Evolutionary conservation across 2,888 invertebrate genomes (phyloP).

Genomic region (Acrobasis suavella): DNA sequence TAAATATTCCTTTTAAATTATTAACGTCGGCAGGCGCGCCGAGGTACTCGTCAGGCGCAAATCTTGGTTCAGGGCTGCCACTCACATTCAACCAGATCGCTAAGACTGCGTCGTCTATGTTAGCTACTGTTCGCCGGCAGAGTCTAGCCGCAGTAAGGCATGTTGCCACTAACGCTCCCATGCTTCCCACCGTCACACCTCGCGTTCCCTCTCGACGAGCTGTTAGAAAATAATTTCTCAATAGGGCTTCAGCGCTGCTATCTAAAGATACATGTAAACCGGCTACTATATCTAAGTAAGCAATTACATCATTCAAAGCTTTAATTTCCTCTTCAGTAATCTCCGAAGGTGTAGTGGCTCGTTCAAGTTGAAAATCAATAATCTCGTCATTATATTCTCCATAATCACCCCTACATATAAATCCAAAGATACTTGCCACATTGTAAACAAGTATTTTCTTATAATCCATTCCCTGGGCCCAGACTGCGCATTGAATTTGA

Average conservation of each 20-base stretch:
- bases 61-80: conserved; percentile 64
- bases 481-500: conserved; percentile 60
- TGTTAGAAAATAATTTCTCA: conserved; percentile 64
- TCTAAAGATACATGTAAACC: conserved; percentile 57
- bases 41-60: conserved; percentile 68
- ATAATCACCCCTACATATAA: conserved; percentile 62
- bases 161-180: conserved; percentile 56
- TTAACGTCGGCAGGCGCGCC: conserved; percentile 61
- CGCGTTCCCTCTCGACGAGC: conserved; percentile 62
- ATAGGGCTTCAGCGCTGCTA: conserved; percentile 49
- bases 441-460: conserved; percentile 62
- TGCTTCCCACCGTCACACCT: conserved; percentile 58
- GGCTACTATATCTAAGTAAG: conserved; percentile 61
- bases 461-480: conserved; percentile 70
- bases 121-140: conserved; percentile 58
- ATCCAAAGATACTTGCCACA: conserved; percentile 64
- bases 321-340: conserved; percentile 49
- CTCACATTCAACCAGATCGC: conserved; percentile 73
- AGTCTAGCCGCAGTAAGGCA: conserved; percentile 65
- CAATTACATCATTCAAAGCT: conserved; percentile 51
- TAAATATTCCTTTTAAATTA: conserved; percentile 56
- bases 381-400: conserved; percentile 63
- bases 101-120: conserved; percentile 65
- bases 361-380: conserved; percentile 55
- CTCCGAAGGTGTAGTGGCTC: conserved; percentile 45